Evolutionary conservation across 35 echinoderm and acorn worm genomes (phyloP).

Genomic region (Ophiothrix spiculata): DNA sequence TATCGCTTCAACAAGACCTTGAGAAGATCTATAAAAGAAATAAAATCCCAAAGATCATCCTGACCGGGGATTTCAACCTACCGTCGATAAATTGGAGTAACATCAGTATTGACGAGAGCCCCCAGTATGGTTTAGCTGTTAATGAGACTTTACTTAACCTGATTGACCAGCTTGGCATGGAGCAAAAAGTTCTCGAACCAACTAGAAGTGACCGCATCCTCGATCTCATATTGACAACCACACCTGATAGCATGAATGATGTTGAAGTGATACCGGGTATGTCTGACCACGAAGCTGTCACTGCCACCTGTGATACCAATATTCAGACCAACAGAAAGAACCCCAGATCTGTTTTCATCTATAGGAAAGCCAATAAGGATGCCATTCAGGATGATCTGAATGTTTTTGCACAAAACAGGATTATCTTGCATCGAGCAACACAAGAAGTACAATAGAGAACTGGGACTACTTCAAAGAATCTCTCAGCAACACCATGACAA

Average conservation of each 20-base stretch:
- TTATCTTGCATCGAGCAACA: neutral
- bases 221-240: neutral
- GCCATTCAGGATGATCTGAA: neutral
- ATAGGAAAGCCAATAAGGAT: neutral
- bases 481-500: neutral
- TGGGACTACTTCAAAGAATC: neutral
- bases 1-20: neutral
- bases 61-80: neutral
- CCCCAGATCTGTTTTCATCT: neutral
- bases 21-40: neutral
- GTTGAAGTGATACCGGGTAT: neutral
- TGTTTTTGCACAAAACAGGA: neutral
- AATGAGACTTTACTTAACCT: neutral
- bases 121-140: neutral
- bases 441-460: neutral
- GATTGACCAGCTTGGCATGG: neutral
- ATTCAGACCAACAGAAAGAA: neutral
- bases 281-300: neutral
- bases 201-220: neutral
- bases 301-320: neutral
- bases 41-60: neutral
- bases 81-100: neutral
- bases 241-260: neutral
- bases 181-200: neutral
- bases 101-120: neutral